Evolutionary conservation across 2,113 vertebrate genomes (phyloP).

Genomic region (Sprattus sprattus): DNA sequence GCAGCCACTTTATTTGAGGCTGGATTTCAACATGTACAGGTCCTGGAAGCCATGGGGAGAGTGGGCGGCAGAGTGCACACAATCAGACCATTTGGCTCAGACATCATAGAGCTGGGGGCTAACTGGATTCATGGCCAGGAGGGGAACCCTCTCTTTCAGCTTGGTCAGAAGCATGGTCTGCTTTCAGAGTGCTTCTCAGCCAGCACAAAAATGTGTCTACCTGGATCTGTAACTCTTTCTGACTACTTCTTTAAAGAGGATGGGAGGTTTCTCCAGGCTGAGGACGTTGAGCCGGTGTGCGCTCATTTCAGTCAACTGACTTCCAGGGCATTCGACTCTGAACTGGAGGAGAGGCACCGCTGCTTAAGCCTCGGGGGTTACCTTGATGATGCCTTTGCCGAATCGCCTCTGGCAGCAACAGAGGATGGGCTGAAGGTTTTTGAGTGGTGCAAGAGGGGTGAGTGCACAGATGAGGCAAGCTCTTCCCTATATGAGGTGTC

Average conservation of each 20-base stretch:
- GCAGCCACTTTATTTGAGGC: conserved; percentile 45
- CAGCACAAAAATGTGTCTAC: conserved; percentile 37
- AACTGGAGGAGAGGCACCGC: conserved; percentile 38
- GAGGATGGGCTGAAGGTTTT: conserved; percentile 44
- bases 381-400: conserved; percentile 49
- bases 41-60: conserved; percentile 54
- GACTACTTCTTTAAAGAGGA: conserved; percentile 58
- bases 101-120: conserved; percentile 57
- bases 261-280: conserved; percentile 37
- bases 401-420: conserved; percentile 12
- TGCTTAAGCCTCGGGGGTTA: conserved; percentile 51
- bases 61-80: conserved; percentile 55
- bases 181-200: conserved; percentile 37
- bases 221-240: conserved; percentile 33
- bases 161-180: conserved; percentile 55
- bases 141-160: conserved; percentile 53
- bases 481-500: conserved; percentile 61
- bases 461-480: conserved; percentile 59
- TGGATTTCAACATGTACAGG: conserved; percentile 49
- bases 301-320: conserved; percentile 47
- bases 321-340: conserved; percentile 41
- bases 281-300: conserved; percentile 48
- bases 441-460: conserved; percentile 62
- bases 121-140: conserved; percentile 62
- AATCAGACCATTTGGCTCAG: conserved; percentile 50